Base-by-base conservation (phyloP, 2,797 vertebrate genomes). In the Gymnopithys bicolor region DNA sequence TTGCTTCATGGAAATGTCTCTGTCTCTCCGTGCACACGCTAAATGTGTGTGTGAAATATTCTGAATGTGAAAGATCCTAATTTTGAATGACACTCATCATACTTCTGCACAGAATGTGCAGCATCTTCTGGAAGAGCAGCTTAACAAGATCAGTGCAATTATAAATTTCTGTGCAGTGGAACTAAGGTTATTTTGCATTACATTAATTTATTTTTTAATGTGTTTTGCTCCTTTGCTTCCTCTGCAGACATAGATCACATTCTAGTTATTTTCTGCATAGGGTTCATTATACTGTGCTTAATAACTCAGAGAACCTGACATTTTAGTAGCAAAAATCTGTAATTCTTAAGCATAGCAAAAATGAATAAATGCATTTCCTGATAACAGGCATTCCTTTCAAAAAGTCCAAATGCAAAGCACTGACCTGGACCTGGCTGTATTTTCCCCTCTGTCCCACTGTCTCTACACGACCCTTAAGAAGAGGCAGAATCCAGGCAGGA, bases 191-290 rank as follows among this genome's bases (percentile, higher is more conserved):
- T 89, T 95, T 92, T 85, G 88, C 89, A 83, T 96, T 94, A 83
- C 80, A 91, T 92, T 93, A 90, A 94, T 89, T 95, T 93, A 93
- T 89, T 95, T 96, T 95, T 95, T 80, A 91, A 94, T 91, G 74
- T 78, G 83, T 87, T 95, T 95, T 97, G 71, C 81, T 94, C 67
- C 73, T 95, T 87, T 83, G 90, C 92, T 94, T 94, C 83, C 67
- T 94, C 87, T 88, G 84, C 89, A 94, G 77, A 90, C 78, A 94
- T 96, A 95, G 89, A 95, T 97, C 96, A 96, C 68, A 84, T 95
- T 93, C 87, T 67, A 70, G 81, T 96, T 96, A 96, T 93, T 95
- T 96, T 95, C 68, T 95, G 87, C 84, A 96, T 62, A 85, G 75
- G 48, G 80, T 93, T 97, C 94, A 95, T 94, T 96, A 96, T 73